Percentiles rank a stretch among this genome's conserved stretches.
phyloP scores from a whole-genome alignment of 2,113 vertebrate species.

The Gallinago media region DNA sequence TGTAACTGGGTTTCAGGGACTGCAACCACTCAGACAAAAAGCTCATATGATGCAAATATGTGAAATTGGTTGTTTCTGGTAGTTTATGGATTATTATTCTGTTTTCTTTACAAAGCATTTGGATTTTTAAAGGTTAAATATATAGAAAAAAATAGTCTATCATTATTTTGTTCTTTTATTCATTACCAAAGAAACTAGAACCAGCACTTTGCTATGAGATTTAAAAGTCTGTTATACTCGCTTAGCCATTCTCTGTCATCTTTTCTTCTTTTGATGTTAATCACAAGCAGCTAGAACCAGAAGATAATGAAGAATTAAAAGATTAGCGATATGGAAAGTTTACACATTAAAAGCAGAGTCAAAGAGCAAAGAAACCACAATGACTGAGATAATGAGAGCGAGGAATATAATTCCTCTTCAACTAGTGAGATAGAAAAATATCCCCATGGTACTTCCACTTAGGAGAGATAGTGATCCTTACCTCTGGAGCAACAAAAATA shows the following conservation, averaged over 20 bases:
- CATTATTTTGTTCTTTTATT: not conserved
- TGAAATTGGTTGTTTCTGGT: not conserved
- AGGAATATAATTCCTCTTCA: not conserved
- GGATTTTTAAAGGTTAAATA: not conserved
- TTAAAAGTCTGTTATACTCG: not conserved
- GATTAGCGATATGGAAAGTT: not conserved
- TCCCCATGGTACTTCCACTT: not conserved
- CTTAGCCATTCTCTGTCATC: conserved; percentile 10
- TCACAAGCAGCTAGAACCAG: not conserved
- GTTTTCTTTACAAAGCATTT: not conserved
- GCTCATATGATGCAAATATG: not conserved
- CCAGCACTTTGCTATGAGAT: not conserved
- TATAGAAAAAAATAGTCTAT: not conserved
- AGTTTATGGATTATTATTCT: not conserved
- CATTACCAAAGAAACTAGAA: not conserved
- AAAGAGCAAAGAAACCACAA: not conserved
- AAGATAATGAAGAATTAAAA: conserved; percentile 33
- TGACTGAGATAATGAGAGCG: not conserved
- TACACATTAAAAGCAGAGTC: not conserved
- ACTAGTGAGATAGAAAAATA: not conserved
- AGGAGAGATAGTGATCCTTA: not conserved
- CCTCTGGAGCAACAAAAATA: not conserved
- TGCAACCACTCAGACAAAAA: not conserved
- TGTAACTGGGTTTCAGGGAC: not conserved
- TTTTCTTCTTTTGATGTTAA: conserved; percentile 37